These are phyloP conservation scores for Brachyopa scutellaris DNA, from an alignment of 2,888 invertebrate genomes.

Conservation along the genomic window DNA sequence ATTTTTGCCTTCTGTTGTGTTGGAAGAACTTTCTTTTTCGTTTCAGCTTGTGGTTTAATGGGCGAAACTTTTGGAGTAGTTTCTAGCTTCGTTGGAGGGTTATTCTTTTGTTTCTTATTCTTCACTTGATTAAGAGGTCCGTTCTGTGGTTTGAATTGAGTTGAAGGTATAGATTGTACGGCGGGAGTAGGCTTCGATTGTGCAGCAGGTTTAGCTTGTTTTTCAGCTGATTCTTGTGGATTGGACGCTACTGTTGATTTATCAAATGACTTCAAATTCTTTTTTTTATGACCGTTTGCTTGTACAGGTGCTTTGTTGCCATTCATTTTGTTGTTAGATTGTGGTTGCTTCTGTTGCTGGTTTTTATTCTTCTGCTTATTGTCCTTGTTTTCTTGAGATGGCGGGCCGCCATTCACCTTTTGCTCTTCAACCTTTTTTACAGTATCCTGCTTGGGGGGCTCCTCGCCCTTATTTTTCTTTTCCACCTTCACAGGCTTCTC, in stretches of 20 bases:
- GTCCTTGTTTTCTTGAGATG: no score
- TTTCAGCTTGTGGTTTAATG: constrained; percentile 2
- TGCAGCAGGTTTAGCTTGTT: not conserved
- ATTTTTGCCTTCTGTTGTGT: constrained; percentile 50
- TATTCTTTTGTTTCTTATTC: constrained; percentile 30
- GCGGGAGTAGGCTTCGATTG: not conserved
- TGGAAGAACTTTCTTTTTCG: not conserved
- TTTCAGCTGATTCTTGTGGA: not conserved
- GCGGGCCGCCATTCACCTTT: not conserved
- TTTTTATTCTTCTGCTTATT: constrained; percentile 16
- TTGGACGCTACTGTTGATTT: not conserved
- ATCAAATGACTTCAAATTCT: not conserved
- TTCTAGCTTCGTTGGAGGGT: not conserved
- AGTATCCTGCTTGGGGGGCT: not conserved
- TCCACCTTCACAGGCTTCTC: constrained; percentile 79
- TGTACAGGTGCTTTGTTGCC: not conserved
- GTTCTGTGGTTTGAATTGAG: not conserved
- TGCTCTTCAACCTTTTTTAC: not conserved
- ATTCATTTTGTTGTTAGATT: no score
- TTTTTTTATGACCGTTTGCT: not conserved
- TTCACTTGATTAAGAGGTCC: not conserved
- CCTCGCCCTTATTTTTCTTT: constrained; percentile 73
- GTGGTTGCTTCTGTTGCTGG: constrained; percentile 31
- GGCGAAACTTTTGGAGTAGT: not conserved
- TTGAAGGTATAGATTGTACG: not conserved